Percentiles rank a stretch among this genome's conserved stretches.
phyloP scores from a whole-genome alignment of 2,113 vertebrate genomes.

The Cromileptes altivelis region DNA sequence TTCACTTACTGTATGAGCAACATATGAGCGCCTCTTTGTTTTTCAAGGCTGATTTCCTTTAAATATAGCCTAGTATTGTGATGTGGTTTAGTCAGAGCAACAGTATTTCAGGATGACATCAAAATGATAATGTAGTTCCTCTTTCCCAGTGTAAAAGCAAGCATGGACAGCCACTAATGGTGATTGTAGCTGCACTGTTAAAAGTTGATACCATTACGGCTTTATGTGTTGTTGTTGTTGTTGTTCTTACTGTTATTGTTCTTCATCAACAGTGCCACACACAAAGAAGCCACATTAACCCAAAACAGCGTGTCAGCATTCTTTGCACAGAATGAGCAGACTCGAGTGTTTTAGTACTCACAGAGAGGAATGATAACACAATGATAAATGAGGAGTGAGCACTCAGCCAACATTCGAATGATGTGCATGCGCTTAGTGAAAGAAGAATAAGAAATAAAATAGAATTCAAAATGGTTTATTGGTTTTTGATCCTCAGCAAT shows the following conservation, averaged over 20 bases:
- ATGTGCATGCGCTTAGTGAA: not conserved
- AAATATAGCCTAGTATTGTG: not conserved
- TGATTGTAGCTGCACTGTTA: not conserved
- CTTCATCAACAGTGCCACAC: constrained; percentile 5
- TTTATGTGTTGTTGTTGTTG: not conserved
- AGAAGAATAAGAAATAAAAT: not conserved
- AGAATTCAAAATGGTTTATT: not conserved
- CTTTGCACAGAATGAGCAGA: constrained; percentile 9
- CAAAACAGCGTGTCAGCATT: constrained; percentile 22
- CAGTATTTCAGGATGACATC: not conserved
- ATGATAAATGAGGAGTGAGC: constrained; percentile 20
- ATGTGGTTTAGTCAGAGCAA: not conserved
- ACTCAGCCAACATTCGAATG: constrained; percentile 30
- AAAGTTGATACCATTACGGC: not conserved
- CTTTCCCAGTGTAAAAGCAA: not conserved
- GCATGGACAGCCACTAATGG: not conserved
- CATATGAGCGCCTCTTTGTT: constrained; percentile 15
- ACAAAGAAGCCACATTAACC: constrained; percentile 11
- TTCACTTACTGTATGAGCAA: constrained; percentile 23
- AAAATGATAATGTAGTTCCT: not conserved
- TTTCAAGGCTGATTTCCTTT: not conserved
- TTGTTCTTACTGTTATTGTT: not conserved
- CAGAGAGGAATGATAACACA: constrained; percentile 18
- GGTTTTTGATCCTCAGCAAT: constrained; percentile 1
- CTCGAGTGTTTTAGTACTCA: not conserved